Percentiles rank a stretch among this genome's conserved stretches.
Conservation (phyloP, 2,113 vertebrate species). For the Mastomys natalensis region DNA sequence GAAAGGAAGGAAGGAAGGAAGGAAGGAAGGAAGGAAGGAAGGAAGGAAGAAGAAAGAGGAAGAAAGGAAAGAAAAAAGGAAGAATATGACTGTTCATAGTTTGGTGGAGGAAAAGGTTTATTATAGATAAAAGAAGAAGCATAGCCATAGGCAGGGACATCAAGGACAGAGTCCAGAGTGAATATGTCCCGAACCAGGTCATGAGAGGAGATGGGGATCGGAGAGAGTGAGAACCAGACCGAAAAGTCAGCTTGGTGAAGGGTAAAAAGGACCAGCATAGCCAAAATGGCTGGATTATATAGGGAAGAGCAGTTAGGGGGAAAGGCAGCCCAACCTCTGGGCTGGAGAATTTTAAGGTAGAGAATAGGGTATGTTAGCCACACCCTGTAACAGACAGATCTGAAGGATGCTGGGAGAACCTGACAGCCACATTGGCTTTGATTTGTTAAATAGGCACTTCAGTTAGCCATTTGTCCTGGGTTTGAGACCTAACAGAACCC, state of each 20-base stretch:
- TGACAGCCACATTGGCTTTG: not conserved
- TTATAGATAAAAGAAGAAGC: not conserved
- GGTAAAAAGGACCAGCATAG: not conserved
- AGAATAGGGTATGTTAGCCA: not conserved
- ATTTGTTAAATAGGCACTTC: not conserved
- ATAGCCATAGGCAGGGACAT: not conserved
- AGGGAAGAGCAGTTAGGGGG: not conserved
- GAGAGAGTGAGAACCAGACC: not conserved
- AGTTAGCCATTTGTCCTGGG: not conserved
- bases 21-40: no score
- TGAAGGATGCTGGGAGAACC: not conserved
- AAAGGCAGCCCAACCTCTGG: not conserved
- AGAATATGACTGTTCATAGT: not conserved
- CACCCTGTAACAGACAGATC: not conserved
- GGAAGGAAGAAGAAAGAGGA: no score
- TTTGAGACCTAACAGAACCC: not conserved
- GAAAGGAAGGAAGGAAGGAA: no score
- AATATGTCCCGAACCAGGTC: not conserved
- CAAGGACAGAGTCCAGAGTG: not conserved
- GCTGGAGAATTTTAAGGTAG: not conserved
- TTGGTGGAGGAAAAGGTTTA: not conserved
- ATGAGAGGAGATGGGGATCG: not conserved
- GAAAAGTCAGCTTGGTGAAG: not conserved
- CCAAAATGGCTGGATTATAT: not conserved
- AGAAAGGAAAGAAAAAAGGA: not conserved